phyloP scores from a whole-genome alignment of 1,140 invertebrate species.

The Trichomalopsis sarcophagae region DNA sequence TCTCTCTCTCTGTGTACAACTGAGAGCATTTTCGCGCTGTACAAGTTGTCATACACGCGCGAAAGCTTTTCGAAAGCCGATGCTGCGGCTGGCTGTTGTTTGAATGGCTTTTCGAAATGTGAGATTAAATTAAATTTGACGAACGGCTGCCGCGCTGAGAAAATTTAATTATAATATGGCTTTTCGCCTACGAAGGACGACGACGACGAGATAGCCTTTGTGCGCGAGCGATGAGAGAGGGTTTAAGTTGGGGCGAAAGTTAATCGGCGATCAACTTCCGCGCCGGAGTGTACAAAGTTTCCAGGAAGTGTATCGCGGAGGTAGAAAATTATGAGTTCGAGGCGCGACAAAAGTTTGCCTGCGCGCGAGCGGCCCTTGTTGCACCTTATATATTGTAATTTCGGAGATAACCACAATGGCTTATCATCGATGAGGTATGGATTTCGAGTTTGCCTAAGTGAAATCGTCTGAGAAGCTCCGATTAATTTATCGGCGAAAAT shows the following conservation, averaged over 20 bases:
- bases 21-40: not conserved
- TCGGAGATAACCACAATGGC: not conserved
- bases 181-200: not conserved
- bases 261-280: not conserved
- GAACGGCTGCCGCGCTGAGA: too few relatives aligned
- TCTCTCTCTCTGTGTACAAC: not conserved
- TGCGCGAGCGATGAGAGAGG: too few relatives aligned
- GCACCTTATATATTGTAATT: not conserved
- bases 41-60: not conserved
- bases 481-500: not conserved
- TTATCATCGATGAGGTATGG: not conserved
- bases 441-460: too few relatives aligned
- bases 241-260: not conserved
- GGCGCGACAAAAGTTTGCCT: not conserved
- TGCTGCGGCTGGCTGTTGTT: too few relatives aligned
- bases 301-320: not conserved
- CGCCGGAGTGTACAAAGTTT: not conserved
- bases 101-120: too few relatives aligned
- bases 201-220: too few relatives aligned
- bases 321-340: constrained; percentile 8
- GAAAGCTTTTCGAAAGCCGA: not conserved
- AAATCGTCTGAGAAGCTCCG: too few relatives aligned
- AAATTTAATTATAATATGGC: not conserved
- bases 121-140: too few relatives aligned
- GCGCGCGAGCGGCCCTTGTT: not conserved